These are phyloP conservation scores for Microctonus hyperodae DNA, from an alignment of 2,888 invertebrate genomes.

Conservation along the genomic window DNA sequence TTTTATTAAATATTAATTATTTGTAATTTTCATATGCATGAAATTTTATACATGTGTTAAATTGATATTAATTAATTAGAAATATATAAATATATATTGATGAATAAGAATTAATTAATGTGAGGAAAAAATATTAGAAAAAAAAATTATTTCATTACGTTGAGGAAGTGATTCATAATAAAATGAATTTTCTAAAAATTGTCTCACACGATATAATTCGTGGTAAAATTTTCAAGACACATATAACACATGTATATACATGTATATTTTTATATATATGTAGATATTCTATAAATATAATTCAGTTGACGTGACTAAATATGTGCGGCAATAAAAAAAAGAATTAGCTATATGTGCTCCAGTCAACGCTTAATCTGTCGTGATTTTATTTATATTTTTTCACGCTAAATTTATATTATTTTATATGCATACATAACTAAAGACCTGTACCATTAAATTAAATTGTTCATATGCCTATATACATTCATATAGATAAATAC, in stretches of 20 bases:
- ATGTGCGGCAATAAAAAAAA: slow-evolving; percentile 30
- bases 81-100: no score
- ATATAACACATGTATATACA: background rate
- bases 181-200: slow-evolving; percentile 14
- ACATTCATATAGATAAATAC: no score
- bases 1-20: background rate
- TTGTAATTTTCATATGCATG: no score
- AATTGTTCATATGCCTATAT: no score
- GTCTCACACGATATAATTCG: background rate
- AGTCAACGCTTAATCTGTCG: slow-evolving; percentile 24
- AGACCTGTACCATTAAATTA: no score
- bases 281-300: slow-evolving; percentile 32
- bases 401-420: background rate
- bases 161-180: background rate
- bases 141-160: background rate
- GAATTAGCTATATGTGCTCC: slow-evolving; percentile 20
- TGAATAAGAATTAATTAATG: background rate
- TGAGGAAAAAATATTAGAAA: background rate
- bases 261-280: slow-evolving; percentile 18
- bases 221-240: slow-evolving; percentile 3
- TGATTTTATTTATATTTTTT: slow-evolving; percentile 26
- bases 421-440: background rate
- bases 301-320: slow-evolving; percentile 28
- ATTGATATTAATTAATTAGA: background rate
- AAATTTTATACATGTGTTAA: no score